phyloP scores from a whole-genome alignment of 2,113 vertebrate species.

The Bubo blakistoni region DNA sequence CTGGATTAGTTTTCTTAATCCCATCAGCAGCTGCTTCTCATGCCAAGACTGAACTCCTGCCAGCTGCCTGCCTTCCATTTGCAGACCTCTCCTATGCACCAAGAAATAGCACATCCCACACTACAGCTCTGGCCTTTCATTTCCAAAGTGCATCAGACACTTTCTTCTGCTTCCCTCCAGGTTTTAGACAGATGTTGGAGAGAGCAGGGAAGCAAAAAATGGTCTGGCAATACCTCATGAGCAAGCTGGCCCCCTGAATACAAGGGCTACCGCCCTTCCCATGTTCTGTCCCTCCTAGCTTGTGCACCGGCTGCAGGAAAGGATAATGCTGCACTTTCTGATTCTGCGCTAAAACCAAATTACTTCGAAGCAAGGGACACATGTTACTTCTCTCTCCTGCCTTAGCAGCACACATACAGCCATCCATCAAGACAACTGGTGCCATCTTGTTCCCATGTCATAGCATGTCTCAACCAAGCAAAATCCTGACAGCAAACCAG shows the following conservation, averaged over 20 bases:
- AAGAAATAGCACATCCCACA: not conserved
- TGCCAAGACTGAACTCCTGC: not conserved
- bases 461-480: not conserved
- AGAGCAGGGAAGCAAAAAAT: not conserved
- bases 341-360: not conserved
- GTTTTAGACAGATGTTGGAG: not conserved
- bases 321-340: not conserved
- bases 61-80: not conserved
- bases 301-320: not conserved
- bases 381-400: not conserved
- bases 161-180: not conserved
- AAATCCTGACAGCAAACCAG: not conserved
- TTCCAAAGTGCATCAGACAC: not conserved
- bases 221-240: not conserved
- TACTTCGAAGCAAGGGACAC: not conserved
- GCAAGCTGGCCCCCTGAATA: not conserved
- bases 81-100: not conserved
- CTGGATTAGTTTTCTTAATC: not conserved
- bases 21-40: not conserved
- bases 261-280: not conserved
- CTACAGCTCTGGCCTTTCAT: not conserved
- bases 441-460: not conserved
- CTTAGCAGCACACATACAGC: not conserved
- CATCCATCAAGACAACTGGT: not conserved
- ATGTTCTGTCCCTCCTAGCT: not conserved